These are phyloP conservation scores for Manacus vitellinus DNA, from an alignment of 2,113 vertebrate genomes.

Conservation along the genomic window DNA sequence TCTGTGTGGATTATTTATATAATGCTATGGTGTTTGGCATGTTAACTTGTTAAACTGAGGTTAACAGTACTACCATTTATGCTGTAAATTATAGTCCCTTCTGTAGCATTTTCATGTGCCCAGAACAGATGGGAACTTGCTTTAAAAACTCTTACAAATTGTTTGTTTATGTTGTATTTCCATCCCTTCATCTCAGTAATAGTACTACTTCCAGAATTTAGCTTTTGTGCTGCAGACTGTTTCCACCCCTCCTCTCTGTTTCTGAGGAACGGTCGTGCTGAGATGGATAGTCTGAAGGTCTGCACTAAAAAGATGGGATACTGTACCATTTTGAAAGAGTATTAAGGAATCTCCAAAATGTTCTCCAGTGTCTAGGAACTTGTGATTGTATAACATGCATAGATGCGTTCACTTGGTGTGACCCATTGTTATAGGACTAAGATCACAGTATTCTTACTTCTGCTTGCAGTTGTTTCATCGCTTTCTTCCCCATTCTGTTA, in stretches of 20 bases:
- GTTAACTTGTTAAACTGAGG: neutral
- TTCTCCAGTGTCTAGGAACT: neutral
- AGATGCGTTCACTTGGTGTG: neutral
- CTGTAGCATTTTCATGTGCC: neutral
- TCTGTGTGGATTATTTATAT: neutral
- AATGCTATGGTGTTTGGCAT: neutral
- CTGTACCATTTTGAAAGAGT: neutral
- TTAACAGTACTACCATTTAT: conserved; percentile 20
- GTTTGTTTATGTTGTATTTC: conserved; percentile 28
- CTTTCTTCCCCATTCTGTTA: neutral
- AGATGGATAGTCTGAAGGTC: neutral
- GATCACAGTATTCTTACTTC: neutral
- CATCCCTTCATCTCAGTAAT: conserved; percentile 1
- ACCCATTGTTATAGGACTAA: neutral
- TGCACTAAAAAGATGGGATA: neutral
- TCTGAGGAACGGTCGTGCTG: neutral
- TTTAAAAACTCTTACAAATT: conserved; percentile 30
- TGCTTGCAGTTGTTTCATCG: neutral
- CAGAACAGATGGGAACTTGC: conserved; percentile 22
- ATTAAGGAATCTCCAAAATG: neutral
- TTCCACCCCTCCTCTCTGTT: neutral
- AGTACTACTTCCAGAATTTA: neutral
- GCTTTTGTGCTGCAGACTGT: neutral
- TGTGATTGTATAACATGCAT: neutral
- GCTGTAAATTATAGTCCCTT: conserved; percentile 16